These are phyloP conservation scores for Zaprionus tsacasi DNA, from an alignment of 1,140 invertebrate genomes.

Conservation along the genomic window DNA sequence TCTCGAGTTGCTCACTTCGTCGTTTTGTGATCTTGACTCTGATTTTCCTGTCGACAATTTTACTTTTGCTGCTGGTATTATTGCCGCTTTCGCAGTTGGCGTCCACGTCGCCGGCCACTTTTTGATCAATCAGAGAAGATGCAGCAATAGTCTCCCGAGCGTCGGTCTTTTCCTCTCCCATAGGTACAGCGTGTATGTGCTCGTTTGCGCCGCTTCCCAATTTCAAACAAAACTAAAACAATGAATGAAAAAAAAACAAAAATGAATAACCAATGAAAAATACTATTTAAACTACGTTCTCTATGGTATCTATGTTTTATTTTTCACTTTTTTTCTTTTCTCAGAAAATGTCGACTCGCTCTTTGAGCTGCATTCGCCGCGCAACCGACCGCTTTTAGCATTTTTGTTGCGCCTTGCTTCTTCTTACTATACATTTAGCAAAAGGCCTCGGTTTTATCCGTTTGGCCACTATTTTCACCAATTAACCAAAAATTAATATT, in stretches of 20 bases:
- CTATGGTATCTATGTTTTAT: slow-evolving; percentile 18
- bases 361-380: slow-evolving; percentile 39
- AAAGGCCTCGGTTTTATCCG: slow-evolving; percentile 26
- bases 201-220: slow-evolving; percentile 31
- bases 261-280: not conserved
- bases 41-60: slow-evolving; percentile 22
- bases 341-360: slow-evolving; percentile 24
- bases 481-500: not conserved
- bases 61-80: slow-evolving; percentile 19
- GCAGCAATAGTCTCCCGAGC: slow-evolving; percentile 68
- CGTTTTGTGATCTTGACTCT: slow-evolving; percentile 10
- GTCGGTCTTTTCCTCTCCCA: slow-evolving; percentile 71
- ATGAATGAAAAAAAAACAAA: no score
- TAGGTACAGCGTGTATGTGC: slow-evolving; percentile 61
- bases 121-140: slow-evolving; percentile 55
- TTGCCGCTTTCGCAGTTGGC: slow-evolving; percentile 10
- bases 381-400: slow-evolving; percentile 39
- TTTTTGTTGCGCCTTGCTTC: slow-evolving; percentile 34
- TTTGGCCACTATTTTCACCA: not conserved
- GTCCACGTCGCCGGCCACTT: slow-evolving; percentile 8
- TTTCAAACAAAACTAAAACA: slow-evolving; percentile 41
- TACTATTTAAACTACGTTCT: not conserved
- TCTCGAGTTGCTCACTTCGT: slow-evolving; percentile 18
- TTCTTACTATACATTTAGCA: slow-evolving; percentile 43
- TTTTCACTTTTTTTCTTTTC: slow-evolving; percentile 2